phyloP scores from a whole-genome alignment of 2,113 vertebrate genomes.

The Odobenus rosmarus region DNA sequence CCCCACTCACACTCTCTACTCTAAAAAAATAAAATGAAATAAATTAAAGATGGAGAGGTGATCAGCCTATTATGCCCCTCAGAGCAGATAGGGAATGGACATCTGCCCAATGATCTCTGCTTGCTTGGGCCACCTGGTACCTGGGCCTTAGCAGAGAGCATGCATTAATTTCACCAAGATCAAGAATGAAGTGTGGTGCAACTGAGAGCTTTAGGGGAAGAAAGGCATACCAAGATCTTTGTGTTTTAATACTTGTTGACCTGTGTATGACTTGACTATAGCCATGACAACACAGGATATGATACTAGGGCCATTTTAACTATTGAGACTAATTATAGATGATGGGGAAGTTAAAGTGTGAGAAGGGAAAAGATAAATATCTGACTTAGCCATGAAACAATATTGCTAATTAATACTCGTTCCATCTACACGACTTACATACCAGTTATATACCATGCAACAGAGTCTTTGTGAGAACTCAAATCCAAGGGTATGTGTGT shows the following conservation, averaged over 20 bases:
- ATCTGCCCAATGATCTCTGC: not conserved
- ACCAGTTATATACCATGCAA: not conserved
- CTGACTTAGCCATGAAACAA: not conserved
- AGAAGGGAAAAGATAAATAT: not conserved
- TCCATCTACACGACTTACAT: not conserved
- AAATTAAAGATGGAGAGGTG: not conserved
- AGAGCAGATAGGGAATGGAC: not conserved
- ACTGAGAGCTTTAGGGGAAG: not conserved
- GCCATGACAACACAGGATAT: too few relatives aligned
- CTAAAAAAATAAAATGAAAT: not conserved
- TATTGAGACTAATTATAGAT: not conserved
- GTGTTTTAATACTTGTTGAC: not conserved
- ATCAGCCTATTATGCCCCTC: not conserved
- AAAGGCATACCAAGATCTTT: not conserved
- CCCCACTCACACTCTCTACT: not conserved
- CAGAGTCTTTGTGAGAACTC: too few relatives aligned
- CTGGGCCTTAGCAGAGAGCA: not conserved
- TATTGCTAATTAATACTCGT: not conserved
- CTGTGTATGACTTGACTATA: not conserved
- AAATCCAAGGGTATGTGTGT: not conserved
- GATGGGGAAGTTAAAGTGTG: not conserved
- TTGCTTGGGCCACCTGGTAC: rapidly evolving
- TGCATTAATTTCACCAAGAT: rapidly evolving
- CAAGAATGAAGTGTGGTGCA: rapidly evolving
- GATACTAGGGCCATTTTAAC: not conserved